phyloP scores from a whole-genome alignment of 2,888 invertebrate species.

The Dimorphilus gyrociliatus region DNA sequence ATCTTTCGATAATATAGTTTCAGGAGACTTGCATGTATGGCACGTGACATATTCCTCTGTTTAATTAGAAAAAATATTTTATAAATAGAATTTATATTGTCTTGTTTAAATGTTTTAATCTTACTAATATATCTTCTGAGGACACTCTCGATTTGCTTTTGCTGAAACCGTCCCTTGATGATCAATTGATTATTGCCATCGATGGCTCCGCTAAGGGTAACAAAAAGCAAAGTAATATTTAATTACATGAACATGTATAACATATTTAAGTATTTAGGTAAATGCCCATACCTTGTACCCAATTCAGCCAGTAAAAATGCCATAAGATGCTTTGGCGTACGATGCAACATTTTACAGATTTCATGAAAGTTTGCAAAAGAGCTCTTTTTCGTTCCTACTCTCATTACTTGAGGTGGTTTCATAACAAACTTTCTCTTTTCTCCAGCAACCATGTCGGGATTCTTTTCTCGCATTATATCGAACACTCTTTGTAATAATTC shows the following conservation, averaged over 20 bases:
- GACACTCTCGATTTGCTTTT: conserved; percentile 99
- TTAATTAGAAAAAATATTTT: too few relatives aligned
- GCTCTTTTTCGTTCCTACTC: conserved; percentile 97
- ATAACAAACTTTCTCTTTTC: conserved; percentile 97
- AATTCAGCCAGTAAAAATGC: conserved; percentile 94
- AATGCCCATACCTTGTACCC: conserved; percentile 46
- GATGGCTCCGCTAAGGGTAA: conserved; percentile 70
- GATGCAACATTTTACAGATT: conserved; percentile 50
- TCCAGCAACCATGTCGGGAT: conserved; percentile 96
- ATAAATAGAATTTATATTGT: too few relatives aligned
- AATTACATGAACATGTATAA: too few relatives aligned
- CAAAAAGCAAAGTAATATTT: too few relatives aligned
- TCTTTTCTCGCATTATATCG: conserved; percentile 94
- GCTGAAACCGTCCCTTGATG: conserved; percentile 96
- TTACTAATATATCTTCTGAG: conserved; percentile 59
- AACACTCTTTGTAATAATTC: conserved; percentile 87
- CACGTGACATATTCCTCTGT: conserved; percentile 93
- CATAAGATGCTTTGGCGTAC: conserved; percentile 92
- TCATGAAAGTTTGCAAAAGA: conserved; percentile 98
- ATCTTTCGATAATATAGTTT: conserved; percentile 95
- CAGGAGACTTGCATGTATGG: conserved; percentile 96
- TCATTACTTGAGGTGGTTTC: conserved; percentile 61
- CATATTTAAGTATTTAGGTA: too few relatives aligned
- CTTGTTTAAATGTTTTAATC: too few relatives aligned
- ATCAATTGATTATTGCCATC: conserved; percentile 96